Percentiles rank a stretch among this genome's conserved stretches.
Conservation (phyloP, 2,888 invertebrate genomes). For the Myopa testacea region DNA sequence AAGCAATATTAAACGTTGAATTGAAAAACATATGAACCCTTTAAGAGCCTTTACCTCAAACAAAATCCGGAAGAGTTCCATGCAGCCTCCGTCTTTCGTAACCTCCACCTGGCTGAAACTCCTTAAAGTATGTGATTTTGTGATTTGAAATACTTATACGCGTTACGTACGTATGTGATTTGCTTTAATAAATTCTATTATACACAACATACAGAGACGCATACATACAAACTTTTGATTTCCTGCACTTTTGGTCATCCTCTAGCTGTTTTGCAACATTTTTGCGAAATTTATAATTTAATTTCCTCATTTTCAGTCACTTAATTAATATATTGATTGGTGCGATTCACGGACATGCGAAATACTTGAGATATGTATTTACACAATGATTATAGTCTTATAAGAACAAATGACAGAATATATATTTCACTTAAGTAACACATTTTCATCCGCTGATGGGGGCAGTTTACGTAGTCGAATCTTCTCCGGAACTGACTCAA, state of each 20-base stretch:
- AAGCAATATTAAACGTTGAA: too few relatives aligned
- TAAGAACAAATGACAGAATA: neutral
- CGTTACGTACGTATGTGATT: constrained; percentile 9
- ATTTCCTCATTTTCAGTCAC: neutral
- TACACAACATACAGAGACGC: constrained; percentile 37
- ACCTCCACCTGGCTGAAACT: constrained; percentile 12
- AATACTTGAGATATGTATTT: neutral
- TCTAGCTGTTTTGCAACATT: constrained; percentile 32
- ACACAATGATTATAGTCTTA: neutral
- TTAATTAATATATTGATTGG: constrained; percentile 1
- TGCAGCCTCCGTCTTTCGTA: neutral
- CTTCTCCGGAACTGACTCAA: constrained; percentile 65
- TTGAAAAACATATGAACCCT: neutral
- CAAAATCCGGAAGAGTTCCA: neutral
- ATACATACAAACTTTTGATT: constrained; percentile 30
- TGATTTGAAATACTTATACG: neutral
- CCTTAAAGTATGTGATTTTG: constrained; percentile 1
- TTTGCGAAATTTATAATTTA: neutral
- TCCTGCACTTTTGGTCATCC: constrained; percentile 41
- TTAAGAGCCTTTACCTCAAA: neutral
- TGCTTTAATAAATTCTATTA: constrained; percentile 36
- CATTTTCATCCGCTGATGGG: constrained; percentile 1
- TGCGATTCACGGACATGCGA: neutral
- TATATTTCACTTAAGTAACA: neutral
- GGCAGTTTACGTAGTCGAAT: constrained; percentile 59